These are phyloP conservation scores for Antheraea assamensis DNA, from an alignment of 2,888 invertebrate species.

Conservation along the genomic window DNA sequence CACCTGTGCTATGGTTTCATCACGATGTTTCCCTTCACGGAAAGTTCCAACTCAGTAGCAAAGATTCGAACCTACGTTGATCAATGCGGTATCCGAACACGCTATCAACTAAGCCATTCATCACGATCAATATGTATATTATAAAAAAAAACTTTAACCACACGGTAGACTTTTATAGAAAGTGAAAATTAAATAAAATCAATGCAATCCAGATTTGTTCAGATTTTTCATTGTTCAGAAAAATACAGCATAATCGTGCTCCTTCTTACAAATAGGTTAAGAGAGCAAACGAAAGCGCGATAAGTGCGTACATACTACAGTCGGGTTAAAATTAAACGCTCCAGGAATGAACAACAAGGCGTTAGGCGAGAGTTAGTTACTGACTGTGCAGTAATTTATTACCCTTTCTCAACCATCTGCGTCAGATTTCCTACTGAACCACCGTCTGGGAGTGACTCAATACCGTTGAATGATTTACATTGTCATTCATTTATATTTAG, in stretches of 20 bases:
- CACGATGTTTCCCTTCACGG: too few species aligned
- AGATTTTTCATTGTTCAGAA: neutral
- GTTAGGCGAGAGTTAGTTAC: constrained; percentile 28
- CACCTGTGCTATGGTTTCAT: too few species aligned
- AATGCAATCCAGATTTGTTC: too few species aligned
- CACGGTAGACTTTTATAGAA: too few species aligned
- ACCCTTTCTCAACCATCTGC: constrained; percentile 58
- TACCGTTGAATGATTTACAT: constrained; percentile 64
- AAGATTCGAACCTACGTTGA: too few species aligned
- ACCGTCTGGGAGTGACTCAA: constrained; percentile 59
- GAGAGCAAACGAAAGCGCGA: constrained; percentile 17
- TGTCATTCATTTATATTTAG: constrained; percentile 27
- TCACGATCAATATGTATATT: too few species aligned
- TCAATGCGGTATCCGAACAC: too few species aligned
- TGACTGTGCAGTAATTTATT: constrained; percentile 53
- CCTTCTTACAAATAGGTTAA: constrained; percentile 13
- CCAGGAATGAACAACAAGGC: constrained; percentile 46
- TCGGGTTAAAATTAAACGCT: constrained; percentile 46
- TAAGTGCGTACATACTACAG: constrained; percentile 28
- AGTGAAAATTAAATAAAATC: too few species aligned
- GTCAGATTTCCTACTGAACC: constrained; percentile 58
- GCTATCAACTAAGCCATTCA: too few species aligned
- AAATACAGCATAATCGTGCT: constrained; percentile 2
- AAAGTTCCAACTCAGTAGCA: too few species aligned
- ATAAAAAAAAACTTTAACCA: too few species aligned